Conservation (phyloP, 2,113 vertebrate species). For the Aptenodytes patagonicus region DNA sequence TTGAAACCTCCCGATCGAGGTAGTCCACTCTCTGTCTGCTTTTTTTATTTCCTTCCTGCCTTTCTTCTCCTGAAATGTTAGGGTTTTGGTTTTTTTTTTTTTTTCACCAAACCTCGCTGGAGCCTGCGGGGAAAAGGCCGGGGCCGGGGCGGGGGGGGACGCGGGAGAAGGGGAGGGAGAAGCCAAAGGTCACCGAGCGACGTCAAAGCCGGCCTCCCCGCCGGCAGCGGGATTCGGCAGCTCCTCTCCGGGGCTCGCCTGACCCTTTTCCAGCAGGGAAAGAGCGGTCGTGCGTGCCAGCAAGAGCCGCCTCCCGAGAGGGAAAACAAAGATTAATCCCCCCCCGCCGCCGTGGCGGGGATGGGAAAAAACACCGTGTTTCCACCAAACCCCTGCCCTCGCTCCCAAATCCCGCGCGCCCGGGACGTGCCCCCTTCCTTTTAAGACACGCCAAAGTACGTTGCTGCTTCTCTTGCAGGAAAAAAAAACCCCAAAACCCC, state of each 20-base stretch:
- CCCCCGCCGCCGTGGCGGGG: rapidly evolving
- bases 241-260: neutral
- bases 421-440: neutral
- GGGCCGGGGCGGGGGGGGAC: neutral
- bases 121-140: neutral
- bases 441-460: neutral
- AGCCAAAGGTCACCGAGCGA: neutral
- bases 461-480: neutral
- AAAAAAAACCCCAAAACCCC: neutral
- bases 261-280: conserved; percentile 12
- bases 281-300: neutral
- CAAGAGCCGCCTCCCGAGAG: neutral
- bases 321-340: neutral
- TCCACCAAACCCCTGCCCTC: neutral
- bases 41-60: conserved; percentile 54
- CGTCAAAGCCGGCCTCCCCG: neutral
- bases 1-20: conserved; percentile 96
- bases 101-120: neutral
- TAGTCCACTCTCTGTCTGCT: conserved; percentile 82
- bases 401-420: neutral
- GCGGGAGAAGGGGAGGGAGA: neutral
- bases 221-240: neutral
- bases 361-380: neutral
- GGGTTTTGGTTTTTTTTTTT: neutral
- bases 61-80: conserved; percentile 44